Conservation (phyloP, 2,113 vertebrate species). For the Xyliphius kryptos region DNA sequence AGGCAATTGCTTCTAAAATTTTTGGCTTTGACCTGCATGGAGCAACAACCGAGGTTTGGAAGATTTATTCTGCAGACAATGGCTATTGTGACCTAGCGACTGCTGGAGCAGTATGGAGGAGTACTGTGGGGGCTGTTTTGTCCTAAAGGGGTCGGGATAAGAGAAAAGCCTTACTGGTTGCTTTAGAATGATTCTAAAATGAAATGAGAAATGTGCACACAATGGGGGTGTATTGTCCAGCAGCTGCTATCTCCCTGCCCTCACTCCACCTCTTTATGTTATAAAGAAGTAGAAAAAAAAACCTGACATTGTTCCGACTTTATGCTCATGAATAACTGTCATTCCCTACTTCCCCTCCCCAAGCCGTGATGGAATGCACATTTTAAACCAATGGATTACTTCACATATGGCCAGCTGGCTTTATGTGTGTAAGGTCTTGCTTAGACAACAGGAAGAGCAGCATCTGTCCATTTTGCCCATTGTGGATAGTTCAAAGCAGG, state of each 20-base stretch:
- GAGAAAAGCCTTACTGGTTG: conserved; percentile 26
- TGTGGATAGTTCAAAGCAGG: too few species aligned
- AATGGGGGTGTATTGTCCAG: conserved; percentile 37
- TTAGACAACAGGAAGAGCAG: too few species aligned
- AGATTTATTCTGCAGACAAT: conserved; percentile 33
- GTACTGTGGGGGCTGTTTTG: too few species aligned
- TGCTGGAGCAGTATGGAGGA: too few species aligned
- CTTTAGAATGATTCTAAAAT: conserved; percentile 25
- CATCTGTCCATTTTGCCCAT: too few species aligned
- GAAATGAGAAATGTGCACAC: conserved; percentile 42
- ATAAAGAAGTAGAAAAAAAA: too few species aligned
- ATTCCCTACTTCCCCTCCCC: too few species aligned
- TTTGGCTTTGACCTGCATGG: neutral
- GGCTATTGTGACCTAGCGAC: conserved; percentile 34
- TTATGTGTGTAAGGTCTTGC: too few species aligned
- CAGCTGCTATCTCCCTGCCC: conserved; percentile 37
- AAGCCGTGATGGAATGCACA: conserved; percentile 58
- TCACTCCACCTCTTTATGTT: conserved; percentile 27
- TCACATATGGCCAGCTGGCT: conserved; percentile 57
- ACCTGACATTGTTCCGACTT: too few species aligned
- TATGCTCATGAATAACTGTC: too few species aligned
- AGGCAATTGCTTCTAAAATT: neutral
- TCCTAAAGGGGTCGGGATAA: conserved; percentile 10
- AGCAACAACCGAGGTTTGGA: conserved; percentile 40
- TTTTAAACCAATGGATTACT: too few species aligned